These are phyloP conservation scores for Resseliella maxima DNA, from an alignment of 2,888 invertebrate species.

Conservation along the genomic window DNA sequence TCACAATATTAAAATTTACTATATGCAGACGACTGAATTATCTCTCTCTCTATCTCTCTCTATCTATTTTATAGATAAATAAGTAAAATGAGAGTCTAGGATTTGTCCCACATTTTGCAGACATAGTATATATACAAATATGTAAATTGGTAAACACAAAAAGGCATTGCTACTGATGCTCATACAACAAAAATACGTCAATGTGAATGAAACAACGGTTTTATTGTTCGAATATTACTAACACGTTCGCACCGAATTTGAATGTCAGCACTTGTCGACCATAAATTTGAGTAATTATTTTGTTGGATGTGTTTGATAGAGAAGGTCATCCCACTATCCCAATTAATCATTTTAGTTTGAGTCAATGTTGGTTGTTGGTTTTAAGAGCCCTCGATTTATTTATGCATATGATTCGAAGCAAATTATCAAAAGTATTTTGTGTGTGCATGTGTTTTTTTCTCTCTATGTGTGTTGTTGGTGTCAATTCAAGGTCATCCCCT, in stretches of 20 bases:
- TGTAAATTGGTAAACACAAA: neutral
- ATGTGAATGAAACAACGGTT: neutral
- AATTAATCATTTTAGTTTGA: neutral
- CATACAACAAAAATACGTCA: neutral
- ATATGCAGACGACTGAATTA: neutral
- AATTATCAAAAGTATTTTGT: neutral
- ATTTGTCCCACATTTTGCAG: constrained; percentile 9
- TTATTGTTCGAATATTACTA: neutral
- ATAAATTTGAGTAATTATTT: constrained; percentile 26
- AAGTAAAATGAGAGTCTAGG: neutral
- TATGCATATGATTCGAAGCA: neutral
- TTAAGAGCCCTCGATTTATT: neutral
- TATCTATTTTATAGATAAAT: too few species aligned
- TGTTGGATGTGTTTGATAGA: neutral
- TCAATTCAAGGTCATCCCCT: too few species aligned
- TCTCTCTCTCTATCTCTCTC: too few species aligned
- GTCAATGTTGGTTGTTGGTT: neutral
- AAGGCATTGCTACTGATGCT: neutral
- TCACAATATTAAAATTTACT: constrained; percentile 28
- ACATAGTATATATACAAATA: too few species aligned
- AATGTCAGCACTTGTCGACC: neutral
- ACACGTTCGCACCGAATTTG: neutral
- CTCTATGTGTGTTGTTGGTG: too few species aligned
- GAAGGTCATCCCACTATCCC: neutral
- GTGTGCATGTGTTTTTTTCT: too few species aligned